phyloP scores from a whole-genome alignment of 2,888 invertebrate genomes.

The Polydesmus complanatus region DNA sequence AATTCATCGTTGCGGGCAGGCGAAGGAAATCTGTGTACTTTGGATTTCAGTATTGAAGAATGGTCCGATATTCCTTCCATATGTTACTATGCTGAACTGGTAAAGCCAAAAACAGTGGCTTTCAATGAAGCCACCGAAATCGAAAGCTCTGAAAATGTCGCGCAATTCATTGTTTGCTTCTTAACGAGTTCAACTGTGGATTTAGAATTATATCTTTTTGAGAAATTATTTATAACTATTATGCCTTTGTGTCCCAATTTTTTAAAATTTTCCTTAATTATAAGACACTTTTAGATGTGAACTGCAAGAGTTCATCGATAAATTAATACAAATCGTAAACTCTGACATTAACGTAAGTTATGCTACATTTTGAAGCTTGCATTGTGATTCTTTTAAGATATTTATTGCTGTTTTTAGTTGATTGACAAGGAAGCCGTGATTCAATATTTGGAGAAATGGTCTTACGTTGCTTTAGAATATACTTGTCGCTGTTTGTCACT shows the following conservation, averaged over 20 bases:
- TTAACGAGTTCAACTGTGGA: conserved; percentile 5
- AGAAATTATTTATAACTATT: not conserved
- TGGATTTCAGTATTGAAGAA: conserved; percentile 2
- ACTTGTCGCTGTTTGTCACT: not conserved
- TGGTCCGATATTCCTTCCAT: not conserved
- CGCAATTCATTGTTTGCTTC: conserved; percentile 7
- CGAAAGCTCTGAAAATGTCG: not conserved
- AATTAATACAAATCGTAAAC: not conserved
- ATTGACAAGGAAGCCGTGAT: not conserved
- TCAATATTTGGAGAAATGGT: conserved; percentile 1
- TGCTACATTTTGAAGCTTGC: not conserved
- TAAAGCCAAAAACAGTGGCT: not conserved
- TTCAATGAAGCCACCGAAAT: not conserved
- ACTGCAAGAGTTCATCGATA: conserved; percentile 7
- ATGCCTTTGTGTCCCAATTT: not conserved
- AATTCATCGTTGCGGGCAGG: not conserved
- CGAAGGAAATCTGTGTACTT: conserved; percentile 4
- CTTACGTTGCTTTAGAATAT: conserved; percentile 2
- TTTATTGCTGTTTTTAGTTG: not conserved
- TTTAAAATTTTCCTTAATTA: not conserved
- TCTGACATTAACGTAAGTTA: not conserved
- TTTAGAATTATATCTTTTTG: conserved; percentile 11
- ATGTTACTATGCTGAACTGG: conserved; percentile 1
- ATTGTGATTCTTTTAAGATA: too few relatives aligned
- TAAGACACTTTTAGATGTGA: conserved; percentile 2